Evolutionary conservation across 1,140 invertebrate species (phyloP).

Genomic region (Zaprionus lachaisei): DNA sequence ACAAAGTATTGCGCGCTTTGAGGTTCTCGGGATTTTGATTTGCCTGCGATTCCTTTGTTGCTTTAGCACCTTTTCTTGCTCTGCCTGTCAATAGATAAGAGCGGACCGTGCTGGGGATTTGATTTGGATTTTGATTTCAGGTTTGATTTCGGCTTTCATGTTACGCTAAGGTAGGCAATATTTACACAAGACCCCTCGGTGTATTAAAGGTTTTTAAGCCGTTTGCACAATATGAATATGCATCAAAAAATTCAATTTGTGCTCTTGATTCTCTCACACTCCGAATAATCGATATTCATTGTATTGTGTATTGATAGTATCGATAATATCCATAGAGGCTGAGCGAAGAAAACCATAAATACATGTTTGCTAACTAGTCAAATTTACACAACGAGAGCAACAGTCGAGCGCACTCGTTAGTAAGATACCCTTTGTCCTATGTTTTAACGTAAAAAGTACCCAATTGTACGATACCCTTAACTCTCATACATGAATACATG

Average conservation of each 20-base stretch:
- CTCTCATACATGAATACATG: too few species aligned
- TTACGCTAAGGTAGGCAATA: slow-evolving; percentile 24
- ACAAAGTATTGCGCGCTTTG: slow-evolving; percentile 9
- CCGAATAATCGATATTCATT: too few species aligned
- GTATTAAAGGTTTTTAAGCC: neutral
- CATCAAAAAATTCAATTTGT: neutral
- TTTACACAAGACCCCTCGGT: slow-evolving; percentile 12
- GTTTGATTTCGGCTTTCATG: neutral
- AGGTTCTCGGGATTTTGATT: slow-evolving; percentile 24
- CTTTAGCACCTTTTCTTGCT: slow-evolving; percentile 25
- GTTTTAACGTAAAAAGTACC: too few species aligned
- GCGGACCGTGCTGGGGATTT: neutral
- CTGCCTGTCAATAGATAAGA: slow-evolving; percentile 42
- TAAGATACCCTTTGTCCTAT: too few species aligned
- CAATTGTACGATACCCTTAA: too few species aligned
- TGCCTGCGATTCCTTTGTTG: slow-evolving; percentile 30
- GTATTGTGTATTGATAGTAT: too few species aligned
- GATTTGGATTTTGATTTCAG: slow-evolving; percentile 11
- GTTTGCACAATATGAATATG: neutral
- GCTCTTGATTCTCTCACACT: neutral
- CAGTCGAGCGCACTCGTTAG: too few species aligned
- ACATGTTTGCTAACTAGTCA: too few species aligned
- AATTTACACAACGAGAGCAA: too few species aligned
- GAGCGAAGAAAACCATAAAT: too few species aligned
- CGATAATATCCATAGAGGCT: too few species aligned